phyloP scores from a whole-genome alignment of 1,140 invertebrate species.

The Apis florea region DNA sequence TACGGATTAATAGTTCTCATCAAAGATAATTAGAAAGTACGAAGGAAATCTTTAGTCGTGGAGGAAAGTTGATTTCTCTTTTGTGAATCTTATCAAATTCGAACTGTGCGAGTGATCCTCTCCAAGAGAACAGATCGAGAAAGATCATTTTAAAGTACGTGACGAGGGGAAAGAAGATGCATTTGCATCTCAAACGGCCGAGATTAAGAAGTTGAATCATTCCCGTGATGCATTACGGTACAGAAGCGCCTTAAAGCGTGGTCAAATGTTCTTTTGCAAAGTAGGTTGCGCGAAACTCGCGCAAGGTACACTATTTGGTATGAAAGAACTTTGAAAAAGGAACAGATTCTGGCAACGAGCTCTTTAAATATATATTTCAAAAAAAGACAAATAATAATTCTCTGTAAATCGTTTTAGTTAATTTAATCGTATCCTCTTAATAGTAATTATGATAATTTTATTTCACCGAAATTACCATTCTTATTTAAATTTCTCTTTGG shows the following conservation, averaged over 20 bases:
- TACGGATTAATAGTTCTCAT: too few relatives aligned
- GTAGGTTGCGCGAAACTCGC: slow-evolving; percentile 28
- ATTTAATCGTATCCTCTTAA: neutral
- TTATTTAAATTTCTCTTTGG: neutral
- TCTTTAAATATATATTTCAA: neutral
- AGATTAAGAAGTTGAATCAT: slow-evolving; percentile 52
- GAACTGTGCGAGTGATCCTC: neutral
- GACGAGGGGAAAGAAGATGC: slow-evolving; percentile 25
- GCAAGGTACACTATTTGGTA: neutral
- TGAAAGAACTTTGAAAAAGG: slow-evolving; percentile 13
- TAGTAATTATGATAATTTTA: too few relatives aligned
- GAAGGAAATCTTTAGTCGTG: neutral
- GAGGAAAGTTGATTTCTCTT: neutral
- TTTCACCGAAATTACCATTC: neutral
- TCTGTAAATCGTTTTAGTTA: too few relatives aligned
- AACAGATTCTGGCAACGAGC: neutral
- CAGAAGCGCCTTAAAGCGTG: slow-evolving; percentile 13
- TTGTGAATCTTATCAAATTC: slow-evolving; percentile 5
- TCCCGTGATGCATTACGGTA: slow-evolving; percentile 26
- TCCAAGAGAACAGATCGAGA: neutral
- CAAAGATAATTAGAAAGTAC: too few relatives aligned
- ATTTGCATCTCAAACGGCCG: slow-evolving; percentile 46
- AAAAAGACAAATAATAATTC: too few relatives aligned
- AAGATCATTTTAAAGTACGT: slow-evolving; percentile 21
- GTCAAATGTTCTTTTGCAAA: slow-evolving; percentile 25